Percentiles rank a stretch among this genome's conserved stretches.
These are phyloP conservation scores for Meriones unguiculatus DNA, from an alignment of 2,113 vertebrate genomes.

Conservation along the genomic window DNA sequence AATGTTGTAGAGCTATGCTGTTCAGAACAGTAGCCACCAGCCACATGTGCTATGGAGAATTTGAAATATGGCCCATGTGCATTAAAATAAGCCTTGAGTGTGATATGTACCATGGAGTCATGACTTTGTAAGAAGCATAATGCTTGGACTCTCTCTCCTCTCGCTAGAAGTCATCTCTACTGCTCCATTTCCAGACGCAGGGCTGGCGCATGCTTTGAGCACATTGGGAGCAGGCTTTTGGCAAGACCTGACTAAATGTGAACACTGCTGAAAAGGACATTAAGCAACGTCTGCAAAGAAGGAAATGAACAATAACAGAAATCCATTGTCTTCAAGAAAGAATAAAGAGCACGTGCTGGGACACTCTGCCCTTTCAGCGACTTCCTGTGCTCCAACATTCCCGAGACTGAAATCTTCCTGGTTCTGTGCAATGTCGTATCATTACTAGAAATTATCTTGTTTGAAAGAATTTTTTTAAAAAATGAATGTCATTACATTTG, in stretches of 20 bases:
- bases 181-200: slow-evolving; percentile 70
- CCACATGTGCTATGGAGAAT: neutral
- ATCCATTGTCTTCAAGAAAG: neutral
- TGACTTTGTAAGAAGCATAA: neutral
- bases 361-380: neutral
- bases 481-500: slow-evolving; percentile 26
- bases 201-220: slow-evolving; percentile 65
- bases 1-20: neutral
- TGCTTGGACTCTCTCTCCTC: neutral
- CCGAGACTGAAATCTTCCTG: neutral
- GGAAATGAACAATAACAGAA: slow-evolving; percentile 70
- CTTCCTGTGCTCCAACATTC: neutral
- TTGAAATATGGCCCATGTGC: neutral
- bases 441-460: neutral
- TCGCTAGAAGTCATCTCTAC: slow-evolving; percentile 73
- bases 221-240: slow-evolving; percentile 68
- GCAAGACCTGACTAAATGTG: slow-evolving; percentile 73
- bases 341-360: neutral
- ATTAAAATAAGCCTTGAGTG: neutral
- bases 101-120: neutral
- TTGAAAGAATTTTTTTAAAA: neutral
- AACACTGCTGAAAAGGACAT: slow-evolving; percentile 73
- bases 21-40: neutral
- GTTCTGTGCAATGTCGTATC: neutral
- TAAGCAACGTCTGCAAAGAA: slow-evolving; percentile 79